Evolutionary conservation across 2,113 vertebrate genomes (phyloP).

Genomic region (Synchiropus splendidus): DNA sequence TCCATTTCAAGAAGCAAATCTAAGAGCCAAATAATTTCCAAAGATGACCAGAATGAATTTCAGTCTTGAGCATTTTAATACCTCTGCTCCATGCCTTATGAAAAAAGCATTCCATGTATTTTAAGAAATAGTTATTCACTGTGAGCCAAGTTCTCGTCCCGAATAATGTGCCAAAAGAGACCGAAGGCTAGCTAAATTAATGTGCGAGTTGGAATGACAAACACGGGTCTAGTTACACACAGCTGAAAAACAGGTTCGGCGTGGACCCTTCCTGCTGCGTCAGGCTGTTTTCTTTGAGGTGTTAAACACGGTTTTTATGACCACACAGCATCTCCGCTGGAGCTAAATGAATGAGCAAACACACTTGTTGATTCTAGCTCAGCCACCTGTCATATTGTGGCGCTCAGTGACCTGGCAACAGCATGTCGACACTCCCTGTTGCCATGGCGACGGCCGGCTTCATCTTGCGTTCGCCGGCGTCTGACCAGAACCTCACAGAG

Average conservation of each 20-base stretch:
- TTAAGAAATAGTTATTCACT: too few relatives aligned
- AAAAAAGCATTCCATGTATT: too few relatives aligned
- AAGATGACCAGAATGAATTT: too few relatives aligned
- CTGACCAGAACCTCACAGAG: background rate
- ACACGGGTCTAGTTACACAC: constrained; percentile 20
- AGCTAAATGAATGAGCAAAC: constrained; percentile 31
- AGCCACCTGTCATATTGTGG: constrained; percentile 41
- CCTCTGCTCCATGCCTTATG: too few relatives aligned
- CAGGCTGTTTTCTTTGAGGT: constrained; percentile 11
- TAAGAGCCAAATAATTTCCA: too few relatives aligned
- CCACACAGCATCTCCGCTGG: constrained; percentile 5
- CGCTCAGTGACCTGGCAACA: constrained; percentile 30
- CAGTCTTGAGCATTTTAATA: too few relatives aligned
- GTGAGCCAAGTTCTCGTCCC: too few relatives aligned
- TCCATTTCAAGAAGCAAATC: too few relatives aligned
- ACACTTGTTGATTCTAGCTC: constrained; percentile 41
- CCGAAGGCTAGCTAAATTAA: too few relatives aligned
- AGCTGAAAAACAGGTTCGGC: constrained; percentile 8
- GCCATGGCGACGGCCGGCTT: constrained; percentile 22
- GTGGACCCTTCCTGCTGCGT: constrained; percentile 3
- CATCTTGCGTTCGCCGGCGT: background rate
- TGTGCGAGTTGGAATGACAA: too few relatives aligned
- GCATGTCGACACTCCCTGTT: constrained; percentile 43
- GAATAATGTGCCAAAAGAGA: too few relatives aligned
- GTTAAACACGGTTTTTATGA: constrained; percentile 11